Evolutionary conservation across 2,888 invertebrate genomes (phyloP).

Genomic region (Alitta virens): DNA sequence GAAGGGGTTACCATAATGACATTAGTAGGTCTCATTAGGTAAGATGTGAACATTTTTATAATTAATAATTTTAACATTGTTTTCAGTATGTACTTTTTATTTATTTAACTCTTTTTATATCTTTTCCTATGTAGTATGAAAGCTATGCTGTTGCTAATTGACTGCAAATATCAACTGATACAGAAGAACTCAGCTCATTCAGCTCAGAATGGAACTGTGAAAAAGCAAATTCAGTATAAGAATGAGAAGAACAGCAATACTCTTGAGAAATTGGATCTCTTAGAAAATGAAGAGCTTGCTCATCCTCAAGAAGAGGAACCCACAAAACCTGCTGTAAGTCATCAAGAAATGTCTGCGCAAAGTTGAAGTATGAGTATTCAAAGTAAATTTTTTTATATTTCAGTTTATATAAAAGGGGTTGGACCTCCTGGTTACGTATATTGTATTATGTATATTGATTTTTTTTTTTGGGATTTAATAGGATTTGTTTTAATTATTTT

Average conservation of each 20-base stretch:
- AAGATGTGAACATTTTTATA: not conserved
- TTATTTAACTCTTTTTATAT: too few relatives aligned
- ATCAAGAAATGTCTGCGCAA: too few relatives aligned
- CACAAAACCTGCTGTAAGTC: conserved; percentile 13
- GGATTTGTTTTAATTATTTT: conserved; percentile 1
- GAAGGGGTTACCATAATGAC: conserved; percentile 57
- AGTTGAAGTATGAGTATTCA: not conserved
- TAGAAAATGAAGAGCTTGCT: not conserved
- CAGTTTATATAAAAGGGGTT: too few relatives aligned
- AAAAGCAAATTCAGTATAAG: not conserved
- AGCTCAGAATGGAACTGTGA: not conserved
- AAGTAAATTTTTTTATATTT: not conserved
- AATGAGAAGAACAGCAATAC: not conserved
- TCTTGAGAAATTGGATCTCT: conserved; percentile 11
- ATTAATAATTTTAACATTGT: not conserved
- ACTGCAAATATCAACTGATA: conserved; percentile 56
- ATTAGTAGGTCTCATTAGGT: conserved; percentile 49
- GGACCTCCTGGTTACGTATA: too few relatives aligned
- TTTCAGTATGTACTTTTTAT: conserved; percentile 2
- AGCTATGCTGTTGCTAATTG: conserved; percentile 57
- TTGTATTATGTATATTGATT: too few relatives aligned
- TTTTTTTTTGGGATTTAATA: too few relatives aligned
- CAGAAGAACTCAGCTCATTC: conserved; percentile 33
- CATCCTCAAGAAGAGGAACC: conserved; percentile 16
- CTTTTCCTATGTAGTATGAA: conserved; percentile 45